A percentile compares a stretch with the other conserved stretches of the same genome.
Evolutionary conservation across 2,888 invertebrate species (phyloP).

Genomic region (Tholera decimalis): DNA sequence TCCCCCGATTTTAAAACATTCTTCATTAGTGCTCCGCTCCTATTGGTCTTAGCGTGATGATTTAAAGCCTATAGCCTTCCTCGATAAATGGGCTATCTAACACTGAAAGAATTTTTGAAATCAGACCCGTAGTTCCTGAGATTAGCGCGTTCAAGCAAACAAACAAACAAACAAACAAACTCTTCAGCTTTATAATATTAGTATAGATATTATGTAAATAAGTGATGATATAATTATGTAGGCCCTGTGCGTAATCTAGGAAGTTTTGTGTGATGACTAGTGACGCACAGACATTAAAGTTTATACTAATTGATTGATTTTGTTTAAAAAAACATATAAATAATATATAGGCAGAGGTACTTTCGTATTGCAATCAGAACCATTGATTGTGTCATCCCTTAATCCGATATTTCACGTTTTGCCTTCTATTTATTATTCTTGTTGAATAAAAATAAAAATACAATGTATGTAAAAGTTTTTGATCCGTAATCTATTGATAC

Average conservation of each 20-base stretch:
- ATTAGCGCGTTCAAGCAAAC: too few relatives aligned
- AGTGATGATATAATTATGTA: not conserved
- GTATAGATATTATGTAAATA: conserved; percentile 12
- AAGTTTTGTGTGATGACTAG: not conserved
- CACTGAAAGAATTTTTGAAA: too few relatives aligned
- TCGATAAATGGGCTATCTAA: too few relatives aligned
- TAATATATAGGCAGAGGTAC: not conserved
- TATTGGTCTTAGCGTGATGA: too few relatives aligned
- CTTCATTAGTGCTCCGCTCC: too few relatives aligned
- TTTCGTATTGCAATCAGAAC: not conserved
- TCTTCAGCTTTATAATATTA: too few relatives aligned
- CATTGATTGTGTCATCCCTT: conserved; percentile 20
- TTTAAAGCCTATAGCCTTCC: too few relatives aligned
- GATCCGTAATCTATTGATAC: not conserved
- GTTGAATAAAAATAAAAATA: too few relatives aligned
- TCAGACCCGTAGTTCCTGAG: too few relatives aligned
- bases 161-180: too few relatives aligned
- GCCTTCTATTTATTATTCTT: too few relatives aligned
- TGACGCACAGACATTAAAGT: not conserved
- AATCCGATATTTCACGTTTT: conserved; percentile 14
- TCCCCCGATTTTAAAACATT: too few relatives aligned
- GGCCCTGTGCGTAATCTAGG: not conserved
- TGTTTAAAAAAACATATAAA: not conserved
- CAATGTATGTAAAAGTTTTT: not conserved
- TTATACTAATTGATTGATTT: not conserved